phyloP scores from a whole-genome alignment of 2,888 invertebrate species.

The Fissipunctia ypsillon region DNA sequence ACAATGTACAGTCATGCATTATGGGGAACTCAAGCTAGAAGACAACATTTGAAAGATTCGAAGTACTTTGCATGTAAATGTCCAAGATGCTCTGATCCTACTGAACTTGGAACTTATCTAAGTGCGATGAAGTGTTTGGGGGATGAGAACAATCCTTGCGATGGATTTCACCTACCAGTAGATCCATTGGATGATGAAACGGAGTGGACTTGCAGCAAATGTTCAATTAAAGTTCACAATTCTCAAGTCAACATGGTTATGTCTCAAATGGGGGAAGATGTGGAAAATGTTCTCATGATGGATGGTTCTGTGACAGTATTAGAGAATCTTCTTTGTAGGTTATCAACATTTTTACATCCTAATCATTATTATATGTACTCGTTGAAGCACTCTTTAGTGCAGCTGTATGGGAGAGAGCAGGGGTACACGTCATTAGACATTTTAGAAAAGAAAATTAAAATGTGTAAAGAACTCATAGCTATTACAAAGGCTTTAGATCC shows the following conservation, averaged over 20 bases:
- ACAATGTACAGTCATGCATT: slow-evolving; percentile 97
- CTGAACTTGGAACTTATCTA: slow-evolving; percentile 94
- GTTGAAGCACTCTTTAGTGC: slow-evolving; percentile 95
- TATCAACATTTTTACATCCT: slow-evolving; percentile 94
- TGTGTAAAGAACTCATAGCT: slow-evolving; percentile 92
- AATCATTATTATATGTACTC: slow-evolving; percentile 96
- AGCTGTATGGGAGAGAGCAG: slow-evolving; percentile 93
- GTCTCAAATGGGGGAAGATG: slow-evolving; percentile 94
- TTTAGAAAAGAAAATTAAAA: slow-evolving; percentile 91
- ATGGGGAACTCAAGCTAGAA: slow-evolving; percentile 95
- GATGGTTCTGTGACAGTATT: slow-evolving; percentile 91
- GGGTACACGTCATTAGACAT: slow-evolving; percentile 91
- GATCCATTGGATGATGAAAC: slow-evolving; percentile 93
- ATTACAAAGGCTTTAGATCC: slow-evolving; percentile 93
- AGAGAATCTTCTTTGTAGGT: slow-evolving; percentile 92
- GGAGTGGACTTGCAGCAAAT: slow-evolving; percentile 94
- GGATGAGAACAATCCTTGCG: slow-evolving; percentile 90
- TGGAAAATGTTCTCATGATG: slow-evolving; percentile 92
- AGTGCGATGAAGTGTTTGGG: slow-evolving; percentile 93
- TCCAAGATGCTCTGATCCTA: slow-evolving; percentile 94
- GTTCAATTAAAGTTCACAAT: slow-evolving; percentile 91
- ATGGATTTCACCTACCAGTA: slow-evolving; percentile 93
- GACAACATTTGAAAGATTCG: slow-evolving; percentile 94
- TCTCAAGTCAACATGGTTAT: slow-evolving; percentile 92
- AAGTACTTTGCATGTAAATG: slow-evolving; percentile 95